A percentile compares a stretch with the other conserved stretches of the same genome.
phyloP scores from a whole-genome alignment of 2,888 invertebrate genomes.

The Melieria crassipennis region DNA sequence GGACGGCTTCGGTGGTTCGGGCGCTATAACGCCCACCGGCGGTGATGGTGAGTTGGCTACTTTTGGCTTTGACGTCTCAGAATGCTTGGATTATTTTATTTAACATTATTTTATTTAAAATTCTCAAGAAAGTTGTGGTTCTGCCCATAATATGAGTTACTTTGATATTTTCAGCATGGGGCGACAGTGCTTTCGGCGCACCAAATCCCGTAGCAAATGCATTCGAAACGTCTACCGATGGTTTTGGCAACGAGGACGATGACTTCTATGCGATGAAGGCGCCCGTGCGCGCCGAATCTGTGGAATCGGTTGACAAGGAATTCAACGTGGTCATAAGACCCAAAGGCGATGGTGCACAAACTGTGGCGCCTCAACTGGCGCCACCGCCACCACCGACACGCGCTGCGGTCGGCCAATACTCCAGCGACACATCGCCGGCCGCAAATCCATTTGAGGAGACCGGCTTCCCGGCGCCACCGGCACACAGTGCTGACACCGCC shows the following conservation, averaged over 20 bases:
- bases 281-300: conserved; percentile 74
- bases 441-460: conserved; percentile 75
- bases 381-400: conserved; percentile 71
- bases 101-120: neutral
- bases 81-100: neutral
- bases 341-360: conserved; percentile 67
- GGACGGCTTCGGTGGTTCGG: conserved; percentile 59
- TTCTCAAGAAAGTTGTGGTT: neutral
- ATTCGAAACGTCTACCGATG: conserved; percentile 60
- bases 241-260: conserved; percentile 79
- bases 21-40: conserved; percentile 54
- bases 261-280: conserved; percentile 83
- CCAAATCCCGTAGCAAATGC: conserved; percentile 46
- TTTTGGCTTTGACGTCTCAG: neutral
- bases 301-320: conserved; percentile 79
- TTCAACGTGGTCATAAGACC: conserved; percentile 81
- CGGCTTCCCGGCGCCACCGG: conserved; percentile 56
- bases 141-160: too few relatives aligned
- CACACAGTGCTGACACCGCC: conserved; percentile 47
- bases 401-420: conserved; percentile 43
- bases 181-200: conserved; percentile 64
- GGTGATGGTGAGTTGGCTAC: conserved; percentile 58
- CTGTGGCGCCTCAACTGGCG: conserved; percentile 77
- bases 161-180: conserved; percentile 58
- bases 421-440: conserved; percentile 73